Evolutionary conservation across 2,797 vertebrate genomes (phyloP).

Genomic region (Chelmon rostratus): DNA sequence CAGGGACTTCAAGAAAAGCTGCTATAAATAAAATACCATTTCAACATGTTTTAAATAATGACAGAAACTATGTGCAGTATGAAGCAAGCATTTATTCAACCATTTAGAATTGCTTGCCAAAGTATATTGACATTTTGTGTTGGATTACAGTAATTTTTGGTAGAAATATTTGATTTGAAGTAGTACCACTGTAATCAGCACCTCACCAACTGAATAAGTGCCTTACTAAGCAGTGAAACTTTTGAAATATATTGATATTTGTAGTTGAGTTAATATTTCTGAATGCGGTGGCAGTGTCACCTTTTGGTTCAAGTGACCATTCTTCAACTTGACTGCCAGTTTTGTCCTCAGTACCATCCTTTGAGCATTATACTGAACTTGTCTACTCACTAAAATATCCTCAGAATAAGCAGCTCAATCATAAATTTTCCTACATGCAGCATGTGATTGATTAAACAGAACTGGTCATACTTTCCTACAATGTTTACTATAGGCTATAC

Average conservation of each 20-base stretch:
- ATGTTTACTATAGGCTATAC: background rate
- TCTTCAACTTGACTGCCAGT: background rate
- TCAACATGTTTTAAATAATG: background rate
- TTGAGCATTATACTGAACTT: background rate
- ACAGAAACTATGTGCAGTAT: background rate
- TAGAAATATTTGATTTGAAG: background rate
- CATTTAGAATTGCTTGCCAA: background rate
- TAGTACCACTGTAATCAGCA: background rate
- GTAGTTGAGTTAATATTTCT: background rate
- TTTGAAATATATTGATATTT: background rate
- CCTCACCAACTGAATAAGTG: slow-evolving; percentile 1
- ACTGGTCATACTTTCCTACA: background rate
- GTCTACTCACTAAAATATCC: background rate
- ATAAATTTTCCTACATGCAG: background rate
- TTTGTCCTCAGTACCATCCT: background rate
- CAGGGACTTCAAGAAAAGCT: slow-evolving; percentile 30
- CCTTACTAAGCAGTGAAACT: background rate
- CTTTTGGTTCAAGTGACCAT: background rate
- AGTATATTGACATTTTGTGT: background rate
- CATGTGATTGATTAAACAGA: background rate
- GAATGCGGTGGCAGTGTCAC: background rate
- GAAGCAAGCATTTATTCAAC: background rate
- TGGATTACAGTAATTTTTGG: slow-evolving; percentile 4
- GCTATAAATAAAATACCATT: slow-evolving; percentile 9
- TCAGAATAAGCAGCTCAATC: background rate